A percentile compares a stretch with the other conserved stretches of the same genome.
phyloP scores from a whole-genome alignment of 2,113 vertebrate species.

The Barnardius zonarius region DNA sequence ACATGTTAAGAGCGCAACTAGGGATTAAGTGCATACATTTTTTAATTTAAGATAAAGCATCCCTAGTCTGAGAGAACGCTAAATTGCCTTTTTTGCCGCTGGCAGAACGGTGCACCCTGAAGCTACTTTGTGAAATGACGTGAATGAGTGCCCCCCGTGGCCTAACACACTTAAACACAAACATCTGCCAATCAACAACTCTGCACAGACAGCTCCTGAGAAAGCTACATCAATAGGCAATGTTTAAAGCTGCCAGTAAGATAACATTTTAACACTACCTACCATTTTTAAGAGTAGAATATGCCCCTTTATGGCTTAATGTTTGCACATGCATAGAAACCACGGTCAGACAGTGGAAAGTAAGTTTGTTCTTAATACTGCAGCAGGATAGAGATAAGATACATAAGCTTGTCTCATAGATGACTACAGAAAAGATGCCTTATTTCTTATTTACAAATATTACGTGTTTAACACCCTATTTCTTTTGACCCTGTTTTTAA shows the following conservation, averaged over 20 bases:
- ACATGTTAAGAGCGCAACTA: neutral
- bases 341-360: neutral
- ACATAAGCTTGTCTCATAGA: neutral
- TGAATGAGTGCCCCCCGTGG: neutral
- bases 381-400: neutral
- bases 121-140: constrained; percentile 31
- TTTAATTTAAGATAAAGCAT: constrained; percentile 44
- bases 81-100: constrained; percentile 58
- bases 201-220: neutral
- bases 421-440: neutral
- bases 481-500: neutral
- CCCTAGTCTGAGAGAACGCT: neutral
- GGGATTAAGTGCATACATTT: constrained; percentile 48
- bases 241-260: neutral
- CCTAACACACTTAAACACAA: neutral
- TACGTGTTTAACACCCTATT: neutral
- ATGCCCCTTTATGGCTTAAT: neutral
- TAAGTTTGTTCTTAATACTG: constrained; percentile 9
- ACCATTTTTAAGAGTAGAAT: neutral
- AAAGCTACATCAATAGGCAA: neutral
- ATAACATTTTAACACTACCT: neutral
- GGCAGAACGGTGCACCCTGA: neutral
- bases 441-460: neutral
- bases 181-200: neutral
- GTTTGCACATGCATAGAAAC: neutral